Base-by-base conservation (phyloP, 2,797 vertebrate genomes). In the Pseudochromis fuscus region DNA sequence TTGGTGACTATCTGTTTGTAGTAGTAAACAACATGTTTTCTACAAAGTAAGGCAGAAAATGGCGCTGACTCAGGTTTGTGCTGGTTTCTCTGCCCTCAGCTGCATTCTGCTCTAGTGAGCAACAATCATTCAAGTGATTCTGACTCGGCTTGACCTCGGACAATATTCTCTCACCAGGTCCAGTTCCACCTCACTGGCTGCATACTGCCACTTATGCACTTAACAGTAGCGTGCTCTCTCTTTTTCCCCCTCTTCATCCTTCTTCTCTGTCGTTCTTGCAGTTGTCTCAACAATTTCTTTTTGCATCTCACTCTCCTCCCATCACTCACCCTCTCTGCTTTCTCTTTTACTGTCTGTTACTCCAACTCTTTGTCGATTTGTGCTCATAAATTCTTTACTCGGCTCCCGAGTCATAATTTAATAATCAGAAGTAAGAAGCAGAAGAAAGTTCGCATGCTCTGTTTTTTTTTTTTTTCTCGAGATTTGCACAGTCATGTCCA, bases 121-220 rank as follows among this genome's bases (percentile, higher is more conserved):
- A 90, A 90, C 91, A 90, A 86, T 77, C 84, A 81, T 78, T 87
- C 85, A 62, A 90, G 82, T 89, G 88, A 88, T 88, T 88, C 72
- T 91, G 88, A 91, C 86, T 86, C 9, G 74, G 83, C 86, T 82
- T 90, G 84, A 90, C 82, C 85, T 60, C 50, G 79, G 87, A 94
- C 93, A 95, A 68, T 46, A 62, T 88, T 90, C 81, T 90, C 75
- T 91, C 82, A 88, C 81, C 66, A 80, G 87, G 93, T 94, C 89
- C 88, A 83, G 83, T 95, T 95, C 93, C 92, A 90, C 87, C 80
- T 95, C 77, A 64, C 72, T 94, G 90, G 76, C 80, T 91, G 85
- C 91, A 89, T 89, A 83, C 77, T 55, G 87, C 84, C 86, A 92
- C 82, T 94, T 91, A 94, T 81, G 86, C 84, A 94, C 87, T 93